These are phyloP conservation scores for Pogonomyrmex barbatus DNA, from an alignment of 1,140 invertebrate genomes.

Conservation along the genomic window DNA sequence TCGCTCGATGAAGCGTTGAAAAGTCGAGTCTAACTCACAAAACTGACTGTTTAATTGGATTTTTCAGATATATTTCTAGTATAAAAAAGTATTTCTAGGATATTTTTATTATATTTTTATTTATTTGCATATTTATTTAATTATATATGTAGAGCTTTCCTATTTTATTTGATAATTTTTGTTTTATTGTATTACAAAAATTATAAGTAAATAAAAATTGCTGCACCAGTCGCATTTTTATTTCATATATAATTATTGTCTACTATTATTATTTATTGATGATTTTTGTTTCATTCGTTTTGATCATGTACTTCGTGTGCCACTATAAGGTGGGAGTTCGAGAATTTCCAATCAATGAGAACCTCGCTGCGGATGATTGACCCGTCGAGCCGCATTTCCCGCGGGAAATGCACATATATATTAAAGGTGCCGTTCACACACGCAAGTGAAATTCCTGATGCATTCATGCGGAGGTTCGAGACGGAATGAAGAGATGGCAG, in stretches of 20 bases:
- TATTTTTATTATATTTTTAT: not conserved
- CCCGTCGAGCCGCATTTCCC: not conserved
- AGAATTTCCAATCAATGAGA: not conserved
- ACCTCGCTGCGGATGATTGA: not conserved
- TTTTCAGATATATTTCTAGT: not conserved
- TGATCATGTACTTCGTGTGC: not conserved
- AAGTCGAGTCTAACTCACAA: conserved; percentile 51
- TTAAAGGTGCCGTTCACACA: conserved; percentile 12
- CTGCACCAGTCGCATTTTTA: not conserved
- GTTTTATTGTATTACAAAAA: not conserved
- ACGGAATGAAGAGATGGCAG: conserved; percentile 72
- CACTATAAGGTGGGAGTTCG: not conserved
- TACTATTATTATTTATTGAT: not conserved
- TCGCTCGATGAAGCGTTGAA: conserved; percentile 39
- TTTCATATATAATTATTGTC: not conserved
- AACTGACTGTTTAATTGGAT: not conserved
- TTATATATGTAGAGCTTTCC: too few species aligned
- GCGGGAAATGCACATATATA: not conserved
- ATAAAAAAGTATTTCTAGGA: conserved; percentile 9
- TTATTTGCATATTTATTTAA: not conserved
- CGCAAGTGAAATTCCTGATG: conserved; percentile 33
- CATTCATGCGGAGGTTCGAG: conserved; percentile 63
- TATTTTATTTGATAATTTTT: not conserved
- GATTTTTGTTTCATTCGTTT: not conserved
- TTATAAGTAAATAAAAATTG: not conserved